These are phyloP conservation scores for Neolamprologus variostigma DNA, from an alignment of 2,113 vertebrate species.

Conservation along the genomic window DNA sequence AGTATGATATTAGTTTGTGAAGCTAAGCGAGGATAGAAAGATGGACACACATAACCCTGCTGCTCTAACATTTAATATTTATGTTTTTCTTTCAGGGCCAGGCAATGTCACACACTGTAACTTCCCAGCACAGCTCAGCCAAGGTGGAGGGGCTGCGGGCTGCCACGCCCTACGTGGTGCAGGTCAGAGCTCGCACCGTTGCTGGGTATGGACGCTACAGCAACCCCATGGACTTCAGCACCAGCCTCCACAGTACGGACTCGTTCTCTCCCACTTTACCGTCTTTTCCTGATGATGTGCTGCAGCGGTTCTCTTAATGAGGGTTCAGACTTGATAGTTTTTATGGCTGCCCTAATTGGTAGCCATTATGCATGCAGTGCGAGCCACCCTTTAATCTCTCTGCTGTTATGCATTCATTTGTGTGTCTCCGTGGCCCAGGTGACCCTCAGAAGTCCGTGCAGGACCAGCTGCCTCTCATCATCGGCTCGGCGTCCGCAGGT, in stretches of 20 bases:
- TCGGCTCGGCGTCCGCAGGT: slow-evolving; percentile 87
- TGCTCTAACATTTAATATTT: background rate
- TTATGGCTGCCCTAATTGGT: slow-evolving; percentile 17
- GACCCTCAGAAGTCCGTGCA: slow-evolving; percentile 84
- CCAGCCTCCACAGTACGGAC: slow-evolving; percentile 73
- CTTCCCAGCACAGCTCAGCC: slow-evolving; percentile 89
- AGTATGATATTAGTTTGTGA: background rate
- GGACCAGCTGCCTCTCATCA: slow-evolving; percentile 92
- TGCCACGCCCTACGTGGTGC: slow-evolving; percentile 83
- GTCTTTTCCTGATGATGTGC: background rate
- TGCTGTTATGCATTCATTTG: background rate
- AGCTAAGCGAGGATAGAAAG: background rate
- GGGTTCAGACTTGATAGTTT: slow-evolving; percentile 1
- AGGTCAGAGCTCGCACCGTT: slow-evolving; percentile 92
- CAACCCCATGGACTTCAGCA: slow-evolving; percentile 87
- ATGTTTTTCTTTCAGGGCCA: slow-evolving; percentile 57
- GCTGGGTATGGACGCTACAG: slow-evolving; percentile 94
- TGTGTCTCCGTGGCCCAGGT: slow-evolving; percentile 49
- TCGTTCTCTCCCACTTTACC: background rate
- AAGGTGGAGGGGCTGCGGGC: slow-evolving; percentile 86
- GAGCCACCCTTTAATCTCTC: background rate
- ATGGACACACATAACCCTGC: background rate
- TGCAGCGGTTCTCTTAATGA: slow-evolving; percentile 12
- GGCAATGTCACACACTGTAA: slow-evolving; percentile 90
- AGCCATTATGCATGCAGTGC: background rate